Base-by-base conservation (phyloP, 1,140 invertebrate species). In the Formica selysi region DNA sequence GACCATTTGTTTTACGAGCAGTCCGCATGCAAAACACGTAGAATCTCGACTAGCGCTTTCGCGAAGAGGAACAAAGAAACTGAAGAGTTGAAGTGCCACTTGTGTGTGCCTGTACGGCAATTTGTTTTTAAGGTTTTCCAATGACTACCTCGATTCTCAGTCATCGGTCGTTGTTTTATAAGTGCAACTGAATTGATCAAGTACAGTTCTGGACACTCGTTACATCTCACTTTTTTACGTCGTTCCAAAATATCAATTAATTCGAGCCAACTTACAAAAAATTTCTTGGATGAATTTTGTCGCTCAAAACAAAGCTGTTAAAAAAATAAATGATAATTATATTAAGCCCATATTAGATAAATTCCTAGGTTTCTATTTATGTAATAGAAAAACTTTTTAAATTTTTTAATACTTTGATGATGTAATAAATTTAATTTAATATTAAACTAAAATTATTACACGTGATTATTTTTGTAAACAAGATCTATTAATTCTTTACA, bases 221-320 rank as follows among this genome's bases (percentile, higher is more conserved):
- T 88, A 89, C 91, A 91, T 80, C 68, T 89, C 86, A 89, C 85
- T 90, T 90, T 76, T 89, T 90, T 76, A 36, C 3, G 4, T 51
- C 0, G 0, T 48, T 85, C 8, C 68, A 26, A 89, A 68, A 61
- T 26, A 32, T 19, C 73, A 62, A 3, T 32, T 0, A 32, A 32
- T n/a, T 78, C 51, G 11, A 41, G 11, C 1, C 22, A 19, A 22
- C 70, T 76, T 79, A 79, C 59, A 26, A 87, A 84, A 70, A 22
- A 51, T 2, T 29, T 16, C n/a, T 13, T 6, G 16, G 2, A 2
- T 26, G 62, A 61, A 76, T 51, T 67, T 51, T 67, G 36, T 59
- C 44, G 10, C 3, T 65, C 19, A 32, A 2, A 36, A 67, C 1
- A 51, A 36, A 79, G 2, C 38, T 22, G 22, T 22, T 78, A 19